These are phyloP conservation scores for Drosophila nigromelanica DNA, from an alignment of 1,140 invertebrate species.

Conservation along the genomic window DNA sequence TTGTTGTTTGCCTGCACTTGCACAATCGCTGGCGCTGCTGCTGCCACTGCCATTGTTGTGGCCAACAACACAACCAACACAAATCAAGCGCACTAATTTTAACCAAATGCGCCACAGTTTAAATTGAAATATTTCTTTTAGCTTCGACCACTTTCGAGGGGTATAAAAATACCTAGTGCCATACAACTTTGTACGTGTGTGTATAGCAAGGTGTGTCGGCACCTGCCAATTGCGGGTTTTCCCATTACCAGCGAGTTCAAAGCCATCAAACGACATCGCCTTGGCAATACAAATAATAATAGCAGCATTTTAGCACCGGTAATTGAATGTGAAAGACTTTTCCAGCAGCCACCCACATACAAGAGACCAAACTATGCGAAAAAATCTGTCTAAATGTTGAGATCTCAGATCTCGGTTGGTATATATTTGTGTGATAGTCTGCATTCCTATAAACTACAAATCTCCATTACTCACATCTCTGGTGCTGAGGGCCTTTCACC, in stretches of 20 bases:
- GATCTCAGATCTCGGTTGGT: background rate
- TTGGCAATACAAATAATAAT: constrained; percentile 42
- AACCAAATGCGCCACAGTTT: constrained; percentile 47
- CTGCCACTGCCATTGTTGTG: constrained; percentile 56
- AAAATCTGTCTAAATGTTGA: background rate
- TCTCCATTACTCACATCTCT: constrained; percentile 13
- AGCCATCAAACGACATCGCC: constrained; percentile 15
- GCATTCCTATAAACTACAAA: background rate
- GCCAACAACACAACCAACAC: constrained; percentile 33
- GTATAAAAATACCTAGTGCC: constrained; percentile 16
- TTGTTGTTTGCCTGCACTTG: constrained; percentile 42
- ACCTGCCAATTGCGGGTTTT: constrained; percentile 35
- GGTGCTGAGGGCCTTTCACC: constrained; percentile 44
- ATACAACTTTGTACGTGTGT: constrained; percentile 1
- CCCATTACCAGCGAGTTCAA: constrained; percentile 28
- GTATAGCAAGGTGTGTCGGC: constrained; percentile 44
- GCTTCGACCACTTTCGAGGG: constrained; percentile 4
- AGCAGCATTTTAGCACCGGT: constrained; percentile 29
- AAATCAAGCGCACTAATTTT: constrained; percentile 66
- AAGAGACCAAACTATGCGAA: background rate
- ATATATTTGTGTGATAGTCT: background rate
- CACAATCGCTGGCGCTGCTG: constrained; percentile 41
- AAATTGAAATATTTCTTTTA: constrained; percentile 42
- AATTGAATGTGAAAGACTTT: constrained; percentile 73
- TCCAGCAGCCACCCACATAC: constrained; percentile 25